Conservation (phyloP, 2,113 vertebrate species). For the Nothoprocta pentlandii region DNA sequence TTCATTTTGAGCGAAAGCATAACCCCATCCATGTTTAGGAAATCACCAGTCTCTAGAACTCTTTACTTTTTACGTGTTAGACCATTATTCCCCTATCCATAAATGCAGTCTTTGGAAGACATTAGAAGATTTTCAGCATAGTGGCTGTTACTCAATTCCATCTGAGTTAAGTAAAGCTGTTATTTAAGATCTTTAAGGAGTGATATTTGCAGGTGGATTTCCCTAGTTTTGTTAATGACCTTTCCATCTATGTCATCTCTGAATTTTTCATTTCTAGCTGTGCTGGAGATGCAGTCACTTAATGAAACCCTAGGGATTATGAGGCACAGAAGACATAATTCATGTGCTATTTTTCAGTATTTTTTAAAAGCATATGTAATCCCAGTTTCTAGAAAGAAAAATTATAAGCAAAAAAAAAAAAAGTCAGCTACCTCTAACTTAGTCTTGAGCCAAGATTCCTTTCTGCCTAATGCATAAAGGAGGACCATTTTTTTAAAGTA, state of each 20-base stretch:
- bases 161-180: constrained; percentile 30
- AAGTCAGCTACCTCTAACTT: background rate
- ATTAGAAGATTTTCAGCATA: constrained; percentile 30
- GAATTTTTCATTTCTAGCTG: background rate
- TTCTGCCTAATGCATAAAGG: background rate
- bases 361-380: background rate
- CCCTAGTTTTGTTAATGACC: constrained; percentile 20
- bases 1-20: background rate
- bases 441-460: background rate
- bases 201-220: constrained; percentile 46
- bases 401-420: background rate
- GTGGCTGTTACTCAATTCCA: constrained; percentile 4
- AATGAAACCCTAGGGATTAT: background rate
- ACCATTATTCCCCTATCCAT: background rate
- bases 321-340: background rate
- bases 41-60: background rate
- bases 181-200: constrained; percentile 42
- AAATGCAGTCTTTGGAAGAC: constrained; percentile 52
- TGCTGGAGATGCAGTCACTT: background rate
- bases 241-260: constrained; percentile 18
- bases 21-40: background rate
- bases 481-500: background rate
- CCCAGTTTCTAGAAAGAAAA: background rate
- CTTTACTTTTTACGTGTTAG: background rate
- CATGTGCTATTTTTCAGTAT: background rate